Evolutionary conservation across 2,113 vertebrate species (phyloP).

Genomic region (Archilochus colubris): DNA sequence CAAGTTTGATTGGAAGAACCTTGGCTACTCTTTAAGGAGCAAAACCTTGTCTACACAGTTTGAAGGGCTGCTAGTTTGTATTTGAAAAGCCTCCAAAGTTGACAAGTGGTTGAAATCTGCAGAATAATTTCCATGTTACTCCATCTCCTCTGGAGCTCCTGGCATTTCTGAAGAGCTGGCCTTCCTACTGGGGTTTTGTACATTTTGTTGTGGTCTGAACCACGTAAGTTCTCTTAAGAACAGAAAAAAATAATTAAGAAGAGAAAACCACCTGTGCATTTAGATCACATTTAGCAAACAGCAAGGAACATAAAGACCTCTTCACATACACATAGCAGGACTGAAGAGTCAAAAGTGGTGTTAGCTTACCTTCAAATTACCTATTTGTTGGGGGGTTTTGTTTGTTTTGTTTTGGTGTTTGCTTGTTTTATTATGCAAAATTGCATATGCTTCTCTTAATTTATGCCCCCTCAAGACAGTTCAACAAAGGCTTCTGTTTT

Average conservation of each 20-base stretch:
- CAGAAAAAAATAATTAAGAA: neutral
- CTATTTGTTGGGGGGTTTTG: neutral
- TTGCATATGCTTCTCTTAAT: neutral
- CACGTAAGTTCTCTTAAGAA: neutral
- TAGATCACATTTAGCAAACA: neutral
- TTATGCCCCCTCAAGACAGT: fast-evolving
- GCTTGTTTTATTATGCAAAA: neutral
- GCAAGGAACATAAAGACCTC: neutral
- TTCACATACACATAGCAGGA: neutral
- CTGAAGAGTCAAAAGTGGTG: neutral
- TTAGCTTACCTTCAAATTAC: neutral
- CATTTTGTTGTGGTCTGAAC: neutral
- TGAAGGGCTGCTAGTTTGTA: neutral
- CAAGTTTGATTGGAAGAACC: neutral
- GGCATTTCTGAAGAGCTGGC: conserved; percentile 4
- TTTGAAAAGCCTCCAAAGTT: neutral
- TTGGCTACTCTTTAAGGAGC: neutral
- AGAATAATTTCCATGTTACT: neutral
- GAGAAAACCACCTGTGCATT: neutral
- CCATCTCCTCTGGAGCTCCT: neutral
- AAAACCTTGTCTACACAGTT: neutral
- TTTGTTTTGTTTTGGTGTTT: neutral
- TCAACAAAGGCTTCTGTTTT: neutral
- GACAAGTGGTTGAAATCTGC: neutral
- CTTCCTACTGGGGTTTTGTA: neutral